phyloP scores from a whole-genome alignment of 2,113 vertebrate genomes.

The Amblyopsis rosae region DNA sequence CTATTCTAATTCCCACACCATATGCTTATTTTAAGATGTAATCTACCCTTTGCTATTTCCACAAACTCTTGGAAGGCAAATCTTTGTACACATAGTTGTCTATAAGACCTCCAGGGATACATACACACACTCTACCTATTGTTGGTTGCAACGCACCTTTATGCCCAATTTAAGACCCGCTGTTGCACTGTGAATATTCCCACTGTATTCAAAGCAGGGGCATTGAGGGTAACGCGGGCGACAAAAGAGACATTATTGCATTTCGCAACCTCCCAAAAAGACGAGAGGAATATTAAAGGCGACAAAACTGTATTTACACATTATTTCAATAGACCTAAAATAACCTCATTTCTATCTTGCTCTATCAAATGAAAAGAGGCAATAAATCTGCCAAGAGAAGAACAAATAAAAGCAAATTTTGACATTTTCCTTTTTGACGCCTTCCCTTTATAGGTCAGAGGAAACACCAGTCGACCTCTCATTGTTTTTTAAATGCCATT shows the following conservation, averaged over 20 bases:
- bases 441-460: conserved; percentile 80
- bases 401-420: conserved; percentile 82
- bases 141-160: conserved; percentile 77
- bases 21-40: conserved; percentile 79
- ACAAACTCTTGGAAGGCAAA: conserved; percentile 71
- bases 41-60: conserved; percentile 77
- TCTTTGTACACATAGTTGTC: conserved; percentile 77
- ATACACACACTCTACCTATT: conserved; percentile 78
- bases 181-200: conserved; percentile 72
- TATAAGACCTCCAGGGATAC: conserved; percentile 77
- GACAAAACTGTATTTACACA: conserved; percentile 76
- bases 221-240: conserved; percentile 63
- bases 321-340: conserved; percentile 69
- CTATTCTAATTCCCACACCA: conserved; percentile 75
- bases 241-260: conserved; percentile 74
- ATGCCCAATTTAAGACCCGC: conserved; percentile 78
- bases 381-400: conserved; percentile 69
- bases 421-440: conserved; percentile 78
- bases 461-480: conserved; percentile 77
- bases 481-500: conserved; percentile 83
- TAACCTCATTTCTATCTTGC: conserved; percentile 66
- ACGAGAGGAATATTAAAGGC: conserved; percentile 72
- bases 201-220: conserved; percentile 76
- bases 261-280: conserved; percentile 66
- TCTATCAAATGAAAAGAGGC: conserved; percentile 70